phyloP scores from a whole-genome alignment of 2,888 invertebrate species.

The Hololepta plana region DNA sequence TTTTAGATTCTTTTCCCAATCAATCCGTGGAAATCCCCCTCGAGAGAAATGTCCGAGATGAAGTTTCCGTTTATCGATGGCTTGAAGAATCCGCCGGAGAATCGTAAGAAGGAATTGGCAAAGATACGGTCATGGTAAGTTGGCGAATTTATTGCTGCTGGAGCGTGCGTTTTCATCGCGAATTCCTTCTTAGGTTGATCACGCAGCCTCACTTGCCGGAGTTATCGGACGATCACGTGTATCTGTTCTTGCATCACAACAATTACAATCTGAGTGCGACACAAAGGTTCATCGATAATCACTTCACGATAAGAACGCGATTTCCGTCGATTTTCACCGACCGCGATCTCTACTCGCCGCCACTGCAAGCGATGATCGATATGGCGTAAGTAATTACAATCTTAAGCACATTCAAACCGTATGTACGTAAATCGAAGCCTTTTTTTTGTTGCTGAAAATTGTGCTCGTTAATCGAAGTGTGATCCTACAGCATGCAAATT shows the following conservation, averaged over 20 bases:
- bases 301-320: constrained; percentile 38
- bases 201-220: constrained; percentile 39
- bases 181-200: constrained; percentile 42
- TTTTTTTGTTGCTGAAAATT: too few relatives aligned
- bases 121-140: constrained; percentile 39
- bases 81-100: constrained; percentile 32
- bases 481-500: too few relatives aligned
- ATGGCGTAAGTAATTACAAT: constrained; percentile 41
- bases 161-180: too few relatives aligned
- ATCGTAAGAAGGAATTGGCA: constrained; percentile 35
- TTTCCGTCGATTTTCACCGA: constrained; percentile 39
- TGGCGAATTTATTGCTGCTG: too few relatives aligned
- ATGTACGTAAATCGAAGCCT: too few relatives aligned
- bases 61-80: constrained; percentile 38
- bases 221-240: constrained; percentile 42
- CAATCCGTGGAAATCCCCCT: too few relatives aligned
- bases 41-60: constrained; percentile 7
- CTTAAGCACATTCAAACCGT: too few relatives aligned
- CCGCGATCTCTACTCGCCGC: constrained; percentile 32
- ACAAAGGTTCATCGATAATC: constrained; percentile 29
- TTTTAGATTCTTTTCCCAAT: too few relatives aligned
- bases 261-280: constrained; percentile 29
- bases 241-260: constrained; percentile 44
- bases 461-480: too few relatives aligned
- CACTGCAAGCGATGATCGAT: constrained; percentile 34